A percentile compares a stretch with the other conserved stretches of the same genome.
phyloP scores from a whole-genome alignment of 2,113 vertebrate genomes.

The Sarotherodon lohbergeri region DNA sequence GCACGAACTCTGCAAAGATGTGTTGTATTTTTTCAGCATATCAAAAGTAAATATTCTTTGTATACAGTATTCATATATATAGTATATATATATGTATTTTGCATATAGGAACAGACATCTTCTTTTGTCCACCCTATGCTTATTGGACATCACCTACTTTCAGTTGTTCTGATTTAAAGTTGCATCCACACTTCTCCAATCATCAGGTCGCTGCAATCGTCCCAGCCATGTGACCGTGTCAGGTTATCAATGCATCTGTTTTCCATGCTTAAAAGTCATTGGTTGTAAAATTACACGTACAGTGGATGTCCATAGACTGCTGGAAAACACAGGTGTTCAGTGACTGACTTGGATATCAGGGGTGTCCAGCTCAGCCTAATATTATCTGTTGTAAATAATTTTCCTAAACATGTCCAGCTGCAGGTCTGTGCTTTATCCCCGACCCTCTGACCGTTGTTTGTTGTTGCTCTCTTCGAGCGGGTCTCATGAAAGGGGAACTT shows the following conservation, averaged over 20 bases:
- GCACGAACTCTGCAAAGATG: background rate
- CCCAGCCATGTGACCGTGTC: fast-evolving
- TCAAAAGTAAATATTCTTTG: fast-evolving
- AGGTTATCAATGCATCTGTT: background rate
- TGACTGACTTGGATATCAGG: background rate
- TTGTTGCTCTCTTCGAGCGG: constrained; percentile 51
- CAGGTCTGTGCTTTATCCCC: constrained; percentile 1
- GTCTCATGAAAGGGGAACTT: constrained; percentile 57
- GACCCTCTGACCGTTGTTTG: constrained; percentile 44
- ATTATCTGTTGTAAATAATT: background rate
- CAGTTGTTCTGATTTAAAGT: background rate
- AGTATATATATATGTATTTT: fast-evolving
- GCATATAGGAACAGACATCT: fast-evolving
- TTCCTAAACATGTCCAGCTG: constrained; percentile 47
- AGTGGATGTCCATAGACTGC: background rate
- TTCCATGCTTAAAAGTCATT: background rate
- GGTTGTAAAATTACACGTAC: background rate
- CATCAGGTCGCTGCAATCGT: background rate
- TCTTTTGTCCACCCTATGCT: background rate
- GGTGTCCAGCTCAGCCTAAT: constrained; percentile 22
- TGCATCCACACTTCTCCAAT: background rate
- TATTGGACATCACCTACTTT: background rate
- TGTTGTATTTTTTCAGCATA: background rate
- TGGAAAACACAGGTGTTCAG: background rate
- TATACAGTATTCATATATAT: background rate